Base-by-base conservation (phyloP, 2,888 invertebrate species). In the Aphidoletes aphidimyza region DNA sequence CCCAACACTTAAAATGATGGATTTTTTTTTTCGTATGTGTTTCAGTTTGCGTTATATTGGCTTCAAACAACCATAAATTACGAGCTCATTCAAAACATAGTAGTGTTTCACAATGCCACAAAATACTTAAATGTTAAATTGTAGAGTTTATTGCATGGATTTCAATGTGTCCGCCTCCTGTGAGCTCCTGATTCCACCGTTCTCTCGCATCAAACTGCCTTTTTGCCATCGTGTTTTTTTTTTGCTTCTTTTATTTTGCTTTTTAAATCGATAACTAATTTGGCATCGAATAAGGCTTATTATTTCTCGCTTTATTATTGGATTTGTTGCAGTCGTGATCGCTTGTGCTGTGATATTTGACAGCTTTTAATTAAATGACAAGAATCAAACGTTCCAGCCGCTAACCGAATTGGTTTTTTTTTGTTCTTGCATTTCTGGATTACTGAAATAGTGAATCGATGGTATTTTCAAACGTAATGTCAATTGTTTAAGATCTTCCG, bases 311-410 rank as follows among this genome's bases (percentile, higher is more conserved):
- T 69, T 5, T 69, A 47, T 14, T 69, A 14, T 69, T 42, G 42
- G 6, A 14, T n/a, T n/a, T 5, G 9, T 22, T 54, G 54, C 54
- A 69, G 14, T 69, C 14, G 30, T 54, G 54, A 54, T 22, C 54
- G 26, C 8, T 69, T 30, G 30, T 30, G 30, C 14, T 69, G 30
- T 69, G 26, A n/a, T 69, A 14, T 69, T 69, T 69, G 69, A 69
- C 69, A 69, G 69, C 30, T 69, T 69, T 69, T 69, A 69, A 69
- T 69, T 69, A 69, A 69, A 69, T 69, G 69, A 69, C 69, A 69
- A 69, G 69, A 69, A 69, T 69, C 69, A 69, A 69, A 34, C 30
- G 30, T 69, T 69, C n/a, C n/a, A 9, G 69, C 30, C 30, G 11
- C 9, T n/a, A 69, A 69, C 26, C 69, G 69, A 69, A 30, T 69